Evolutionary conservation across 2,797 vertebrate genomes (phyloP).

Genomic region (Erethizon dorsatum): DNA sequence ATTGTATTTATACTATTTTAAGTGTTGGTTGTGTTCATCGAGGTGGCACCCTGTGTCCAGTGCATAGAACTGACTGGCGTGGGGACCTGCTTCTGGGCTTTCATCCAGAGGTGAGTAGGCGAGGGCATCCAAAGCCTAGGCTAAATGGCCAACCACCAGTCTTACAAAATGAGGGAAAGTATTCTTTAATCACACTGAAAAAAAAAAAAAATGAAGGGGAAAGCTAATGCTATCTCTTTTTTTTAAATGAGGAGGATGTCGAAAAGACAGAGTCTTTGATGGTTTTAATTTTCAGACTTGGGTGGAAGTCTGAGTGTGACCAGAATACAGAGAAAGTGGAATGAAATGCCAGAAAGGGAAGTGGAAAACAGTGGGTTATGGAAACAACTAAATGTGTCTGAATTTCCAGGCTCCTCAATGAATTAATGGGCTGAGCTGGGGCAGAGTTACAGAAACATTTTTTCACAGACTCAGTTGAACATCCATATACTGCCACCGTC

Average conservation of each 20-base stretch:
- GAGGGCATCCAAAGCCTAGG: not conserved
- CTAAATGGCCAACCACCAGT: not conserved
- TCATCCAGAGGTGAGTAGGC: not conserved
- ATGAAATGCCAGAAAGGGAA: constrained; percentile 68
- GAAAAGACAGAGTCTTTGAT: constrained; percentile 72
- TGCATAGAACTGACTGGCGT: not conserved
- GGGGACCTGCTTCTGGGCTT: not conserved
- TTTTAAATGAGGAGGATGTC: constrained; percentile 19
- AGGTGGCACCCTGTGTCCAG: not conserved
- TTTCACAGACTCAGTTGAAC: constrained; percentile 56
- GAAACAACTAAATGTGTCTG: constrained; percentile 33
- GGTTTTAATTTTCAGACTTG: constrained; percentile 77
- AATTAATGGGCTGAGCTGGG: constrained; percentile 5
- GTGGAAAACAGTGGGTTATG: constrained; percentile 66
- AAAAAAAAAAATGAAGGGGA: constrained; percentile 26
- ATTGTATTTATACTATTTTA: not conserved
- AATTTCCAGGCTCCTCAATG: constrained; percentile 54
- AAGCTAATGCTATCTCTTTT: not conserved
- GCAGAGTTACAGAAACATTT: constrained; percentile 23
- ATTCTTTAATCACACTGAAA: constrained; percentile 13
- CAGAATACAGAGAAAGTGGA: constrained; percentile 69
- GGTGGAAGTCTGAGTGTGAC: constrained; percentile 65
- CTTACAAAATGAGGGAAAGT: not conserved
- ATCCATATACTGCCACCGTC: not conserved
- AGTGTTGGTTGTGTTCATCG: constrained; percentile 36